Percentiles rank a stretch among this genome's conserved stretches.
Evolutionary conservation across 2,888 invertebrate species (phyloP).

Genomic region (Torymus texanus): DNA sequence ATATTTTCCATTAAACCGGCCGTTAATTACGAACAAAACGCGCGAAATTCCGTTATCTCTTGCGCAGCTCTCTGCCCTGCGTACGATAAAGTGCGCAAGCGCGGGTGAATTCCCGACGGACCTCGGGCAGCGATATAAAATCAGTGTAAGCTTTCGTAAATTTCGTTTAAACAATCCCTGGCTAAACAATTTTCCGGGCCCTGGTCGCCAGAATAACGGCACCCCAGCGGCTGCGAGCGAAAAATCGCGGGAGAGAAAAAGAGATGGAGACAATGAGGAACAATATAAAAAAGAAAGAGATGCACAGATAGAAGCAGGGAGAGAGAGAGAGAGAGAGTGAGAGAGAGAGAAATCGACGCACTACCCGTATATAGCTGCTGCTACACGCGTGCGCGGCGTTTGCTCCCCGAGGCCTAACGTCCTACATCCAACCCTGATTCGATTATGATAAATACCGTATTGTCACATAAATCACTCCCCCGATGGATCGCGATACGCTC

Average conservation of each 20-base stretch:
- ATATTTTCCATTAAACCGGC: constrained; percentile 56
- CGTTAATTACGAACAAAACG: constrained; percentile 43
- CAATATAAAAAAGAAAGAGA: constrained; percentile 6
- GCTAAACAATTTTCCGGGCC: constrained; percentile 75
- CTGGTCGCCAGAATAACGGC: constrained; percentile 74
- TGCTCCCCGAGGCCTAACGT: constrained; percentile 57
- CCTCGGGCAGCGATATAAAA: constrained; percentile 71
- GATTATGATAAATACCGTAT: constrained; percentile 59
- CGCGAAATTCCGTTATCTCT: constrained; percentile 47
- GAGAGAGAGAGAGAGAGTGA: constrained; percentile 17
- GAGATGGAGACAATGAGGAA: constrained; percentile 5
- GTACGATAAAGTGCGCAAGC: constrained; percentile 55
- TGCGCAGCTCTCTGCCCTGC: not conserved
- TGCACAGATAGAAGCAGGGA: constrained; percentile 10
- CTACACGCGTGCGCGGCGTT: constrained; percentile 35
- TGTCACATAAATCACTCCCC: constrained; percentile 58
- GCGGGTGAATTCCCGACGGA: constrained; percentile 64
- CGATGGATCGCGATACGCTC: constrained; percentile 51
- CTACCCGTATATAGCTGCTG: constrained; percentile 46
- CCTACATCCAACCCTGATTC: constrained; percentile 57
- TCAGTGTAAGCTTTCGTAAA: constrained; percentile 75
- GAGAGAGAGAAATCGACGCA: constrained; percentile 11
- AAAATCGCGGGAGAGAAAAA: not conserved
- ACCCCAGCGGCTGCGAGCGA: constrained; percentile 68
- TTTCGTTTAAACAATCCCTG: constrained; percentile 75